Base-by-base conservation (phyloP, 2,113 vertebrate species). In the Jaculus jaculus region DNA sequence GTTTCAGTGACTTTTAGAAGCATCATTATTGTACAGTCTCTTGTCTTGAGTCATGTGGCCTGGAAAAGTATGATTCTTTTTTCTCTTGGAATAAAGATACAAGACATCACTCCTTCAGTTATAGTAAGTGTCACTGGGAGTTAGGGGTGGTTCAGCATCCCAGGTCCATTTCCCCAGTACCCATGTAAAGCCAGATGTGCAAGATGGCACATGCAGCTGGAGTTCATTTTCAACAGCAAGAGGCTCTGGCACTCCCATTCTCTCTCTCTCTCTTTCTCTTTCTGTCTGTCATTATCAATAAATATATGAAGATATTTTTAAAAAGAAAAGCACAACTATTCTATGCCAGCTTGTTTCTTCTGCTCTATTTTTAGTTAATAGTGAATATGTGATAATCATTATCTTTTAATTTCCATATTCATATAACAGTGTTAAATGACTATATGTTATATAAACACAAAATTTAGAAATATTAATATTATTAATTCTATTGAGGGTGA, bases 1-100 rank as follows among this genome's bases (percentile, higher is more conserved):
- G 5, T 88, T 92, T 92, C 20, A 72, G 63, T 72, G 61, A 42
- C 51, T 89, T 96, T 78, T 81, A 87, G 34, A 78, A 79, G 42
- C 60, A 63, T 17, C 23, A 24, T 60, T 3, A 4, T 42, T 26
- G 1, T 2, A 51, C 12, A 12, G 7, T 32, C 85, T 12, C 47
- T 24, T 78, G 11, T 66, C 12, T 47, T 60, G 39, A 32, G 20
- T 42, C 51, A 73, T 30, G 20, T 8, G 73, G n/a, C n/a, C 77
- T 39, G 83, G 58, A 13, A 1, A 34, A 72, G 3, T 13, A 1
- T 73, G 28, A 63, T 18, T 37, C 61, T 78, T 5, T 15, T 34
- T 85, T 86, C 61, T 12, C 58, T n/a, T 20, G 60, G 77, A 23
- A 15, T 63, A 28, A 63, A 4, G 3, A 7, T 15, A 20, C 42